phyloP scores from a whole-genome alignment of 2,888 invertebrate species.

The Heliconius erato region DNA sequence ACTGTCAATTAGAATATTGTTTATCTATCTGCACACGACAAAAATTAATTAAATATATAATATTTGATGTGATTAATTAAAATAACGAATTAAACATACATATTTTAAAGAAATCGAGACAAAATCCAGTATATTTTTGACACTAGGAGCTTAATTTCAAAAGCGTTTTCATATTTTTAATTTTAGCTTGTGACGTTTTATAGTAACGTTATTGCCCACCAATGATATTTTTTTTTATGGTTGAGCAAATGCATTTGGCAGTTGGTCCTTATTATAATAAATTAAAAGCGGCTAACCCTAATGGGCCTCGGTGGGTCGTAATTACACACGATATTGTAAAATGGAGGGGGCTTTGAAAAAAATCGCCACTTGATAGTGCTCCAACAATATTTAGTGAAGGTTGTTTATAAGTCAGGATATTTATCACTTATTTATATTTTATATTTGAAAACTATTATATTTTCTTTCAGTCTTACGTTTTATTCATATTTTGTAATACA shows the following conservation, averaged over 20 bases:
- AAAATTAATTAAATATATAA: neutral
- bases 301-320: constrained; percentile 73
- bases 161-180: constrained; percentile 65
- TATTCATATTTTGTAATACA: too few species aligned
- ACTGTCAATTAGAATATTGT: constrained; percentile 20
- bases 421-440: neutral
- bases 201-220: constrained; percentile 65
- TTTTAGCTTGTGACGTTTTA: constrained; percentile 56
- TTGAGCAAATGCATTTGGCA: constrained; percentile 76
- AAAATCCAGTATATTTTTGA: constrained; percentile 22
- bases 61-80: constrained; percentile 2
- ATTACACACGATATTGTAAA: constrained; percentile 75
- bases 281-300: constrained; percentile 78
- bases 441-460: too few species aligned
- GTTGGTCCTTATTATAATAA: constrained; percentile 84
- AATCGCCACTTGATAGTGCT: constrained; percentile 55
- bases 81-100: neutral
- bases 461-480: neutral
- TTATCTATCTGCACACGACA: constrained; percentile 4
- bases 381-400: constrained; percentile 54
- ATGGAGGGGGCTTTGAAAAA: constrained; percentile 70
- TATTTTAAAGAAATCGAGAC: constrained; percentile 5
- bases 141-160: constrained; percentile 53
- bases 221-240: constrained; percentile 82
- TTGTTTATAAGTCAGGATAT: constrained; percentile 38